Percentiles rank a stretch among this genome's conserved stretches.
Conservation (phyloP, 1,140 invertebrate species). For the Himalopsyche phryganea region DNA sequence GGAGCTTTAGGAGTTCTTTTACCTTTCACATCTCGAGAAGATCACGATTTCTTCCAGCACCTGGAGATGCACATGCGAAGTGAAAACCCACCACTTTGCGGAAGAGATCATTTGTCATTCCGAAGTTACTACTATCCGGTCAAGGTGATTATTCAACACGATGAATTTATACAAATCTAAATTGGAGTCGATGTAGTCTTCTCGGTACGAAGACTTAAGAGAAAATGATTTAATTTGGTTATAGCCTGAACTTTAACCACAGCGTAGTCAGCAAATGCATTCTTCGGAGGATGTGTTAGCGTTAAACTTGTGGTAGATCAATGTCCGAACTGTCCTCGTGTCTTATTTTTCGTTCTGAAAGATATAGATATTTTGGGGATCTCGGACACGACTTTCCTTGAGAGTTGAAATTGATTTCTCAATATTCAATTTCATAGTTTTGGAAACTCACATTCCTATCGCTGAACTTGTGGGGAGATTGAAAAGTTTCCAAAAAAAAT, state of each 20-base stretch:
- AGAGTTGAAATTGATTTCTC: slow-evolving; percentile 29
- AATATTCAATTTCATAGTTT: slow-evolving; percentile 24
- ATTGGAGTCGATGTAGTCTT: no score
- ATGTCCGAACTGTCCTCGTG: slow-evolving; percentile 18
- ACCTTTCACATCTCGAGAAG: slow-evolving; percentile 97
- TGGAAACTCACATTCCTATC: slow-evolving; percentile 27
- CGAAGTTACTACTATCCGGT: slow-evolving; percentile 97
- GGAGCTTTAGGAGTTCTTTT: slow-evolving; percentile 95
- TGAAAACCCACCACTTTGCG: slow-evolving; percentile 94
- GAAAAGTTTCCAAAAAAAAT: no score
- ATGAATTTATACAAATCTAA: background rate
- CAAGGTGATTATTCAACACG: slow-evolving; percentile 61
- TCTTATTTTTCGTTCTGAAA: slow-evolving; percentile 28
- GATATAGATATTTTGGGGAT: slow-evolving; percentile 2
- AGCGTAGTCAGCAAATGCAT: slow-evolving; percentile 31
- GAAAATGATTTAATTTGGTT: no score
- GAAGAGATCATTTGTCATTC: slow-evolving; percentile 95
- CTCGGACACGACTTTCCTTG: slow-evolving; percentile 24
- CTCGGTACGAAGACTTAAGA: no score
- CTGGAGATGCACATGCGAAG: slow-evolving; percentile 99
- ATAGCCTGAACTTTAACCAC: slow-evolving; percentile 12
- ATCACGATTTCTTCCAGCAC: slow-evolving; percentile 99
- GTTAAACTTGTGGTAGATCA: slow-evolving; percentile 33
- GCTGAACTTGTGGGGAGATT: no score
- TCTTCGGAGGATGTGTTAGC: slow-evolving; percentile 20